Base-by-base conservation (phyloP, 2,888 invertebrate genomes). In the Torymus texanus region DNA sequence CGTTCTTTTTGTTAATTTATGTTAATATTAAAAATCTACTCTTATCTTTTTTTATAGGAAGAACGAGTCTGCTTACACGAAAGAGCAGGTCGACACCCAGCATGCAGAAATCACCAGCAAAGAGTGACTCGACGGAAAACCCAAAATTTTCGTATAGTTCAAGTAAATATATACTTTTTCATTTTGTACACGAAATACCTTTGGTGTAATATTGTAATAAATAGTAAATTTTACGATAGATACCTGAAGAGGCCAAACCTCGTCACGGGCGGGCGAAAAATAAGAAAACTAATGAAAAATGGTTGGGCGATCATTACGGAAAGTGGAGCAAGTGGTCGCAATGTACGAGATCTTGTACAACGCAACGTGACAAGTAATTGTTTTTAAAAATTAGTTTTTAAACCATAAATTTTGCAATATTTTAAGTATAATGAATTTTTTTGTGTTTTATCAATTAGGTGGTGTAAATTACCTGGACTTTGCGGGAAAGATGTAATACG, bases 291-390 rank as follows among this genome's bases (percentile, higher is more conserved):
- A 83, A 85, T 68, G 87, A 87, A 75, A 87, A 86, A 78, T 79
- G 81, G 90, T 86, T 68, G 55, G 68, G 66, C 13, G 81, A 63
- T 10, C 75, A 94, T 14, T 95, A 94, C 86, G 94, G 94, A 0
- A 93, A 93, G 83, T 98, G 97, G 97, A 94, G 95, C 58, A 91
- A 93, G 51, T 98, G 97, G 97, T 94, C 95, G 0, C 91, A 93
- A 13, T 98, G 97, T 87, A 94, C 95, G 0, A 92, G 93, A 81
- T 93, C 94, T 83, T 98, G 98, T 88, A 94, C 94, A 18, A 97
- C 97, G 2, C 92, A 94, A 56, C 92, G 98, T 84, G 93, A 93
- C 87, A 94, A 95, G 95, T 94, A 88, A 58, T 51, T 12, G 12
- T 29, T 29, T 29, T 2, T 29, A 51, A 58, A 56, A 12, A 55